Evolutionary conservation across 2,113 vertebrate species (phyloP), one percentile per base, ranked within the genome.

Genomic region (Enhydra lutris): DNA sequence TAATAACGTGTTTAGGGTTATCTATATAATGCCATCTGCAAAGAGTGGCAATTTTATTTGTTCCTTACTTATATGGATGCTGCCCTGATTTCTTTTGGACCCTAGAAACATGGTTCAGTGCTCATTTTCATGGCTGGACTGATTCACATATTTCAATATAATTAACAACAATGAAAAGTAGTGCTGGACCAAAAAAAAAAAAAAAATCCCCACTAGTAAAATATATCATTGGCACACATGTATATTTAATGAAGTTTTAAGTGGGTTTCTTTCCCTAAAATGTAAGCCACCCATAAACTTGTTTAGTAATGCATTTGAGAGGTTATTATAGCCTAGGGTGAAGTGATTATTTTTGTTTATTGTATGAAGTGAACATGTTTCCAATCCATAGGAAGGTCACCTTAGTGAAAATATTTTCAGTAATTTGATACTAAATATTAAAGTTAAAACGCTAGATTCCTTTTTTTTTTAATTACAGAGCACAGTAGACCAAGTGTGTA

Each of bases 141-240:
- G 59, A 91, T 39, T 84, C 84, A 81, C 29, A 85, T 91, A 94
- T 95, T 87, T 96, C 78, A 96, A 71, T 39, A 71, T 89, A 96
- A 90, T 80, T 93, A 93, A 93, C 80, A 87, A 69, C 81, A 96
- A 57, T 82, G 31, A 95, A 96, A 74, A 69, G 18, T 69, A 83
- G 12, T 36, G 57, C 20, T 65, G 13, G 7, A 29, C 6, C 6
- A 4, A 26, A 83, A 39, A 36, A 31, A 65, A 26, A 59, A 63
- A 50, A 50, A 84, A 36, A 76, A 95, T 21, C 6, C 7, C 7
- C 12, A 42, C 6, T 52, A 42, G 17, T 81, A 93, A 96, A 82
- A 55, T 7, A 18, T 57, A 67, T 79, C 21, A 74, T 82, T 26
- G 18, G 57, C 7, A 85, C 4, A 85, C 7, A 65, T 90, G 23